A percentile compares a stretch with the other conserved stretches of the same genome.
These are phyloP conservation scores for Calycopis cecrops DNA, from an alignment of 1,140 invertebrate species.

Conservation along the genomic window DNA sequence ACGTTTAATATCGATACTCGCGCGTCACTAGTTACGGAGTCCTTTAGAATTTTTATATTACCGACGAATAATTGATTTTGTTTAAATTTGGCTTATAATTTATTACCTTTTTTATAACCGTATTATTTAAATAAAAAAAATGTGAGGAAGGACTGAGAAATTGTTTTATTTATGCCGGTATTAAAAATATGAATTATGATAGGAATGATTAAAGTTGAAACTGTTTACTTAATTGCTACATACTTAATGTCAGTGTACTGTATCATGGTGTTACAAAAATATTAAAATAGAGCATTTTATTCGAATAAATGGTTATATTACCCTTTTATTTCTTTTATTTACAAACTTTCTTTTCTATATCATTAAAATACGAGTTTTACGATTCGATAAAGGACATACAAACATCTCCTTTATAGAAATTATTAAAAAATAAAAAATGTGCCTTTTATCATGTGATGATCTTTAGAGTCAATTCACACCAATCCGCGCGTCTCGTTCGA, in stretches of 20 bases:
- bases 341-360: not conserved
- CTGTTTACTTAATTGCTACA: slow-evolving; percentile 59
- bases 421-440: too few species aligned
- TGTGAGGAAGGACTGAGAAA: slow-evolving; percentile 64
- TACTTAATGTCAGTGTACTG: slow-evolving; percentile 60
- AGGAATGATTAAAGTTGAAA: slow-evolving; percentile 39
- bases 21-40: slow-evolving; percentile 46
- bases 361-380: too few species aligned
- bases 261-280: slow-evolving; percentile 71
- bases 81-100: slow-evolving; percentile 70
- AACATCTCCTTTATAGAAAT: too few species aligned
- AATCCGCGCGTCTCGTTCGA: too few species aligned
- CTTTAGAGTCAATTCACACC: too few species aligned
- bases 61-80: slow-evolving; percentile 69
- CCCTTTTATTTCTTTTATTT: slow-evolving; percentile 50
- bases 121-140: slow-evolving; percentile 69
- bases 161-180: slow-evolving; percentile 65
- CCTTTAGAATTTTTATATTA: slow-evolving; percentile 74
- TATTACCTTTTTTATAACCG: slow-evolving; percentile 73
- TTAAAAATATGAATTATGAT: slow-evolving; percentile 37
- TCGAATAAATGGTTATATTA: slow-evolving; percentile 72
- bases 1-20: not conserved
- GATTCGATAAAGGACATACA: too few species aligned
- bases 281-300: slow-evolving; percentile 68
- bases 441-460: too few species aligned